Evolutionary conservation across 2,113 vertebrate genomes (phyloP).

Genomic region (Myiagra hebetior): DNA sequence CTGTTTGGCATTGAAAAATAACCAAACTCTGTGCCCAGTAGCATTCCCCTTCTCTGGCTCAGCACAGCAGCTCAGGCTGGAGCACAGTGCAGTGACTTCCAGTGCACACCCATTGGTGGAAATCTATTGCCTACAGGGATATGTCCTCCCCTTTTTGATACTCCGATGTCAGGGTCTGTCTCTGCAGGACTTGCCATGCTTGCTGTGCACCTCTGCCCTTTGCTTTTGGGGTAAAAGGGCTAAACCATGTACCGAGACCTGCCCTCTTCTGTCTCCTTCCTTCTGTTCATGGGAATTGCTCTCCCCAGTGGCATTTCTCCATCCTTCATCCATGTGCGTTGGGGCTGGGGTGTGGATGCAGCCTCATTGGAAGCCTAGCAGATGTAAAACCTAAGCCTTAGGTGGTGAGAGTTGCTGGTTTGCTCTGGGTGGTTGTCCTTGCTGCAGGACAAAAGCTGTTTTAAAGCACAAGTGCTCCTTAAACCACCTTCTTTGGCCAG

Average conservation of each 20-base stretch:
- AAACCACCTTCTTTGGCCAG: background rate
- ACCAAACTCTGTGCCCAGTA: background rate
- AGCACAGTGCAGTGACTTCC: background rate
- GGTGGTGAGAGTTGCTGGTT: background rate
- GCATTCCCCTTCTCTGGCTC: background rate
- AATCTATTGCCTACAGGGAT: background rate
- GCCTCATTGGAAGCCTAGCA: background rate
- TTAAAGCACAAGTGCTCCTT: background rate
- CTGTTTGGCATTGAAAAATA: background rate
- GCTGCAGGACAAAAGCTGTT: background rate
- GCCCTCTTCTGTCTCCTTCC: background rate
- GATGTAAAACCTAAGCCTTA: background rate
- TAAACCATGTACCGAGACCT: background rate
- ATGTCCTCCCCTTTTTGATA: background rate
- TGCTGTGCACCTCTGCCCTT: background rate
- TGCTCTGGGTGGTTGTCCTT: background rate
- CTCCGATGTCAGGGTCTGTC: background rate
- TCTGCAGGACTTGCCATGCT: background rate
- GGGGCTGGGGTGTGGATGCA: background rate
- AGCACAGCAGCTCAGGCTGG: background rate
- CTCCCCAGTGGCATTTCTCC: background rate
- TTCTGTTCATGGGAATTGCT: background rate
- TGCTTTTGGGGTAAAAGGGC: background rate
- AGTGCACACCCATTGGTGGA: fast-evolving
- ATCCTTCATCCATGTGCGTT: background rate